Evolutionary conservation across 2,113 vertebrate genomes (phyloP), one percentile per base, ranked within the genome.

Genomic region (Excalfactoria chinensis): DNA sequence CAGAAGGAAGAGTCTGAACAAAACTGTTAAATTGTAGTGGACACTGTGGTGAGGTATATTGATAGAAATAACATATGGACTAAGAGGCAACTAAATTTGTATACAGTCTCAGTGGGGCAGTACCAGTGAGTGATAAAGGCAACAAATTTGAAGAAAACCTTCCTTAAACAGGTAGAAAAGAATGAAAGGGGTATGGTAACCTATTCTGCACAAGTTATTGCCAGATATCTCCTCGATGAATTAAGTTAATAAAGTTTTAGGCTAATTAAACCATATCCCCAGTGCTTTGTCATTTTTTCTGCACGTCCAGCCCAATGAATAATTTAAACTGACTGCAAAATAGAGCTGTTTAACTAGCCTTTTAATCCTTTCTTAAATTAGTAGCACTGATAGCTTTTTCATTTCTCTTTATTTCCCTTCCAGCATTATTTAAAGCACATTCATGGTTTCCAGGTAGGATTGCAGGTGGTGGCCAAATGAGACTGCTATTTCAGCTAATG

Each of bases 191-290:
- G 11, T 67, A 67, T 30, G 6, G 82, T 91, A 93, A 95, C 49
- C 6, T 87, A 41, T 51, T 37, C 44, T 62, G 35, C 40, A 89
- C 16, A 79, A 95, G 70, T 82, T 84, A 41, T 28, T 85, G 49
- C 67, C 78, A 87, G 67, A 85, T 46, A 87, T 74, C 35, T 93
- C 82, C 87, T 78, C 23, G 21, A 49, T 67, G 71, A 87, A 87
- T 26, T 14, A 77, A 86, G 67, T 73, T 87, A 93, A 85, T 95
- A 87, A 95, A 92, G 88, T 91, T 89, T 83, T 80, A 20, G 75
- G 25, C 60, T 94, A 95, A 96, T 93, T 91, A 95, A 94, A 73
- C 41, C 25, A 51, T 73, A 86, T 93, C 88, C 90, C 94, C 32
- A 77, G 75, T 77, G 82, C 32, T 88, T 91, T 88, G 25, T 77